Conservation (phyloP, 2,113 vertebrate genomes). For the Coracopsis vasa region DNA sequence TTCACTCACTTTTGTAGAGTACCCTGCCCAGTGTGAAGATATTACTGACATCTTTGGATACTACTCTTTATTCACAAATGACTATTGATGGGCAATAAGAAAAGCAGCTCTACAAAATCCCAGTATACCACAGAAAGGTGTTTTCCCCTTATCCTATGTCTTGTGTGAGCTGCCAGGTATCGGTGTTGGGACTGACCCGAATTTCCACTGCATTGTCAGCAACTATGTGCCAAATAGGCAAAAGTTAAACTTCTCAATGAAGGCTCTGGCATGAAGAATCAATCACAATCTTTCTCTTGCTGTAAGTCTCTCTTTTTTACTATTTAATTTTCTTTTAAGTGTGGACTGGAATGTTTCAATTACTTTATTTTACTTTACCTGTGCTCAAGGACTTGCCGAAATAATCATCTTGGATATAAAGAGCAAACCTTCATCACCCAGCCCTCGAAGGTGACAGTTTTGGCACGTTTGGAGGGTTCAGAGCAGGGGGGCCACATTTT, state of each 20-base stretch:
- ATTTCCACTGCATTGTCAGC: fast-evolving
- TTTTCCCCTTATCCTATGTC: not conserved
- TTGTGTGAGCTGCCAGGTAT: not conserved
- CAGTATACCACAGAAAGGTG: not conserved
- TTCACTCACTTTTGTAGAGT: not conserved
- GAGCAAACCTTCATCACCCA: not conserved
- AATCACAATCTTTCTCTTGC: not conserved
- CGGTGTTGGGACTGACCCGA: not conserved
- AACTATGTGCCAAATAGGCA: not conserved
- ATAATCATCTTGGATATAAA: not conserved
- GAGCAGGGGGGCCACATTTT: not conserved
- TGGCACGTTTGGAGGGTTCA: not conserved
- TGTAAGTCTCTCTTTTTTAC: not conserved
- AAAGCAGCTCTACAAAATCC: not conserved
- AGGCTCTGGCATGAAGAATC: not conserved
- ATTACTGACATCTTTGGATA: not conserved
- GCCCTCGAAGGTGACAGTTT: not conserved
- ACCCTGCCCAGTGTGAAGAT: not conserved
- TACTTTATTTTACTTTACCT: conserved; percentile 2
- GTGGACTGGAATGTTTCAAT: not conserved
- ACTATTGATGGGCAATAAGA: not conserved
- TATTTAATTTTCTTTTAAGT: not conserved
- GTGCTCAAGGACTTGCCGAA: not conserved
- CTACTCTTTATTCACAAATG: not conserved
- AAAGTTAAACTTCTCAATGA: not conserved